Evolutionary conservation across 1,140 invertebrate genomes (phyloP), one percentile per base, ranked within the genome.

Genomic region (Lepidurus arcticus): DNA sequence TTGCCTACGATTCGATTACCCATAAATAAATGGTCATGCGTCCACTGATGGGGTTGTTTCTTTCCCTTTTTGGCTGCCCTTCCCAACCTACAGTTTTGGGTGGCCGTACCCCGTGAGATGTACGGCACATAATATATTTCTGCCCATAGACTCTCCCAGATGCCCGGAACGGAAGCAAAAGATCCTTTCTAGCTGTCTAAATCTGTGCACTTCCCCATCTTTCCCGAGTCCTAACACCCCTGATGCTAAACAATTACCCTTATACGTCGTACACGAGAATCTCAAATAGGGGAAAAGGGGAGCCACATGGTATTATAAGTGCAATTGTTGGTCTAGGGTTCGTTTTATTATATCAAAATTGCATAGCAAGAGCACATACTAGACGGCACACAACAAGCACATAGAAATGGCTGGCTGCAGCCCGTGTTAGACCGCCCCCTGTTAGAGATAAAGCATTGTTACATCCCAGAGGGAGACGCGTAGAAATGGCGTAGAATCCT

Each of bases 11-110:
- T 65, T 9, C 53, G 53, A 65, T 65, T 65, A 65, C 21, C 53
- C 53, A 21, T 65, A 65, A 65, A 65, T 65, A 65, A 65, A 21
- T 65, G 53, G 53, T 65, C 53, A 65, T 65, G 53, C 21, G 53
- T 65, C 53, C 53, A 65, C 13, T 65, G 53, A 65, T 65, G 53
- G 53, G 53, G 53, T 65, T 65, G 53, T 16, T 65, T n/a, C 53
- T 65, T 65, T 21, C 53, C 53, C n/a, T 65, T 65, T 65, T 65
- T 21, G 53, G 6, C 21, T 65, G 34, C 34, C 53, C n/a, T 65
- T 65, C n/a, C 21, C 53, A 21, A 65, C 53, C 8, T 9, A 0
- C n/a, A 65, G 16, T 65, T 21, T 13, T 9, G 9, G 13, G 34
- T 34, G 34, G 3, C 34, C 34, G 0, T 34, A 34, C 34, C 34